Evolutionary conservation across 2,113 vertebrate genomes (phyloP).

Genomic region (Petromus typicus): DNA sequence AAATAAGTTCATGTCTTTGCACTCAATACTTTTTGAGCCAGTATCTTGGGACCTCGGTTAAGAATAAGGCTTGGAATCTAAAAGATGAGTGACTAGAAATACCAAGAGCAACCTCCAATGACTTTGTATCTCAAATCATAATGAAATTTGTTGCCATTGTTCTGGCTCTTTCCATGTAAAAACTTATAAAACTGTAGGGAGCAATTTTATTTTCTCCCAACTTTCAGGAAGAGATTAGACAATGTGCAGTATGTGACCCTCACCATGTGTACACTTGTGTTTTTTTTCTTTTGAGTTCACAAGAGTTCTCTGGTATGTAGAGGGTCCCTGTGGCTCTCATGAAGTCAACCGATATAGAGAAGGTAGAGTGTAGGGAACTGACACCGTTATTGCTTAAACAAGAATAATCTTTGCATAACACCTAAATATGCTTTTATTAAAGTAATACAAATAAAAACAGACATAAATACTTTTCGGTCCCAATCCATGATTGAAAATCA

Average conservation of each 20-base stretch:
- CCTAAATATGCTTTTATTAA: not conserved
- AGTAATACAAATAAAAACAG: not conserved
- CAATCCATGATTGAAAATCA: not conserved
- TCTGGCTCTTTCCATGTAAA: not conserved
- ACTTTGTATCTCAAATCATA: slow-evolving; percentile 24
- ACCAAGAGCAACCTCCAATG: not conserved
- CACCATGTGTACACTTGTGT: not conserved
- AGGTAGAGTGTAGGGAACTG: fast-evolving
- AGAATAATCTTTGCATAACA: not conserved
- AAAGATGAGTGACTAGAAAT: not conserved
- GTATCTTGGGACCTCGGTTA: not conserved
- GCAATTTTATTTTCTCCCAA: too few relatives aligned
- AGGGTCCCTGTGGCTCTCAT: fast-evolving
- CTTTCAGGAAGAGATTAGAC: not conserved
- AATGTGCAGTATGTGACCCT: fast-evolving
- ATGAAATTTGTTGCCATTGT: not conserved
- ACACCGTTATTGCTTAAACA: fast-evolving
- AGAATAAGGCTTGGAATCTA: not conserved
- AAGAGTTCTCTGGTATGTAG: too few relatives aligned
- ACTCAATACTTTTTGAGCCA: not conserved
- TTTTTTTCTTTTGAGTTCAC: too few relatives aligned
- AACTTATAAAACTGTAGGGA: not conserved
- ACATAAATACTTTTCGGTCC: not conserved
- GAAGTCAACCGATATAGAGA: not conserved
- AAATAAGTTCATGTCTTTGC: not conserved